Evolutionary conservation across 1,140 invertebrate species (phyloP).

Genomic region (Aphidius gifuensis): DNA sequence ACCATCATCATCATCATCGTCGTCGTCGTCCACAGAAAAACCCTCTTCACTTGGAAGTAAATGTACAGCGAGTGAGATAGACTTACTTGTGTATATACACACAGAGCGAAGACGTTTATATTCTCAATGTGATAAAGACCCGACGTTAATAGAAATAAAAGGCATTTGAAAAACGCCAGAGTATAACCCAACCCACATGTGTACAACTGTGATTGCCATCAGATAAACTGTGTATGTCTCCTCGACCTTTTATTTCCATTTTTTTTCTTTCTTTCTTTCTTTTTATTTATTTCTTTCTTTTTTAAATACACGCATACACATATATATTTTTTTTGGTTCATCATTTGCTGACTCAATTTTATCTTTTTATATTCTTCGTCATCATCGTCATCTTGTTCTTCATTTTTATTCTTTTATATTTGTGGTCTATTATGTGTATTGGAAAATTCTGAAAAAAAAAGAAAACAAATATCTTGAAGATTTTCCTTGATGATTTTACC

Average conservation of each 20-base stretch:
- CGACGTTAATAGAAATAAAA: slow-evolving; percentile 12
- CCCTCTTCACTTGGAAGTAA: slow-evolving; percentile 6
- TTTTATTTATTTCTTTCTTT: no score
- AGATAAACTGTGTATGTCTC: background rate
- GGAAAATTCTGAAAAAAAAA: background rate
- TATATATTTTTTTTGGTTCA: no score
- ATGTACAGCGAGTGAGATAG: no score
- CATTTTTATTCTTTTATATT: background rate
- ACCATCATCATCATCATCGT: no score
- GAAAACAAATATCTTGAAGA: background rate
- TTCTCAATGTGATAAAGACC: slow-evolving; percentile 14
- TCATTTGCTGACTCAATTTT: no score
- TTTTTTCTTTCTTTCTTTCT: no score
- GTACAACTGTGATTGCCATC: background rate
- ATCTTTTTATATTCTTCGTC: no score
- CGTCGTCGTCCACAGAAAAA: background rate
- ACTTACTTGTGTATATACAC: no score
- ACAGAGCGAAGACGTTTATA: slow-evolving; percentile 3
- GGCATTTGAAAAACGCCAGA: background rate
- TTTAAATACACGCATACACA: no score
- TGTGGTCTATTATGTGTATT: background rate
- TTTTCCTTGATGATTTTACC: background rate
- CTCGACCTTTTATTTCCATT: no score
- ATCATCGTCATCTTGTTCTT: no score
- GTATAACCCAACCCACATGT: slow-evolving; percentile 6